Evolutionary conservation across 2,113 vertebrate species (phyloP).

Genomic region (Psilopsiagon aurifrons): DNA sequence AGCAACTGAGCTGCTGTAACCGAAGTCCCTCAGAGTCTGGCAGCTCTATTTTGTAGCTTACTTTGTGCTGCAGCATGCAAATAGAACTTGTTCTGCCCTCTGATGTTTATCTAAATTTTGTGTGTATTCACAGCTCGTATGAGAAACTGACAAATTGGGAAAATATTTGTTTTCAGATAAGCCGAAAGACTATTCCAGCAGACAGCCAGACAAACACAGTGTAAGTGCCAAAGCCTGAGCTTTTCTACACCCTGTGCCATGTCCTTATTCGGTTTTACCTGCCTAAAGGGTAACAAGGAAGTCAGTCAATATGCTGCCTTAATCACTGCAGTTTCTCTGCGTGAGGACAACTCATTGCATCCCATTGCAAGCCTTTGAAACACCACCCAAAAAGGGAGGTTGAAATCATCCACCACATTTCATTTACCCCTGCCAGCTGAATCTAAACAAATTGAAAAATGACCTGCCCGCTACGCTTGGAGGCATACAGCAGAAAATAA

Average conservation of each 20-base stretch:
- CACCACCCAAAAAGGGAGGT: neutral
- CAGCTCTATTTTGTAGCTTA: neutral
- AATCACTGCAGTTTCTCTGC: neutral
- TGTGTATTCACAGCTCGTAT: conserved; percentile 15
- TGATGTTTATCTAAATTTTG: conserved; percentile 41
- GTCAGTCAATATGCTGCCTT: neutral
- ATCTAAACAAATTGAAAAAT: conserved; percentile 46
- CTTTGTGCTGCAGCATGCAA: neutral
- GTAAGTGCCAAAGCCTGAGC: neutral
- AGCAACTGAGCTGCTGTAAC: neutral
- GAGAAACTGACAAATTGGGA: conserved; percentile 42
- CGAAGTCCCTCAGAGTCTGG: neutral
- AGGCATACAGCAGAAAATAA: conserved; percentile 29
- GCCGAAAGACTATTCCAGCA: neutral
- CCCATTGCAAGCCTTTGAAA: neutral
- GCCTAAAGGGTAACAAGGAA: neutral
- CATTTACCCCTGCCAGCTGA: neutral
- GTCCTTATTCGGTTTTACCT: neutral
- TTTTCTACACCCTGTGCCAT: neutral
- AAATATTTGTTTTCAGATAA: conserved; percentile 59
- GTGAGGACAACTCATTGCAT: neutral
- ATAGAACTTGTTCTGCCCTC: conserved; percentile 14
- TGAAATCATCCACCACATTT: conserved; percentile 1
- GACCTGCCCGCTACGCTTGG: neutral
- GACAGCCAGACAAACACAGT: neutral